Evolutionary conservation across 2,113 vertebrate species (phyloP).

Genomic region (Mustela nigripes): DNA sequence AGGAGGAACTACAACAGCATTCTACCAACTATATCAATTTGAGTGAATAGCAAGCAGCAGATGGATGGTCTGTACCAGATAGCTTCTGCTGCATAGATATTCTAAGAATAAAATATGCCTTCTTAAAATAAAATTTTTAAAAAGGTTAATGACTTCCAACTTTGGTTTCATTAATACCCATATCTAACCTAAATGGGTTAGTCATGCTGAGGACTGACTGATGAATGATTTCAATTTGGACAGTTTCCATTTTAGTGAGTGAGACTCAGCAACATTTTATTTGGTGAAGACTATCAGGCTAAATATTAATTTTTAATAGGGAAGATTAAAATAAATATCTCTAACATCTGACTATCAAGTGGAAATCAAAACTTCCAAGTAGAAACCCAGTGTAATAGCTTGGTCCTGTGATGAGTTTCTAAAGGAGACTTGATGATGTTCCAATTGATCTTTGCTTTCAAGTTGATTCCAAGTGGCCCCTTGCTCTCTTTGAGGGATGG

Average conservation of each 20-base stretch:
- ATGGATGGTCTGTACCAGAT: constrained; percentile 4
- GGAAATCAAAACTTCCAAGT: constrained; percentile 31
- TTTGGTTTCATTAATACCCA: constrained; percentile 56
- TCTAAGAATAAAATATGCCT: constrained; percentile 62
- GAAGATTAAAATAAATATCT: constrained; percentile 54
- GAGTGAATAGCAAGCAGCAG: background rate
- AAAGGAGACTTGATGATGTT: background rate
- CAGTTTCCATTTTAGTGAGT: constrained; percentile 38
- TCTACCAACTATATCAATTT: background rate
- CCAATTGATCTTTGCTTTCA: background rate
- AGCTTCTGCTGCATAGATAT: background rate
- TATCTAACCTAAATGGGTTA: constrained; percentile 50
- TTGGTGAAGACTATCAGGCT: constrained; percentile 10
- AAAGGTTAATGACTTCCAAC: constrained; percentile 55
- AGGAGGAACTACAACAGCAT: background rate
- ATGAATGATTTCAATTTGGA: constrained; percentile 53
- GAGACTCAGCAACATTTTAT: constrained; percentile 35
- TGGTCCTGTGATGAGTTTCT: background rate
- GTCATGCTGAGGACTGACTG: constrained; percentile 17
- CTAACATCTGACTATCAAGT: background rate
- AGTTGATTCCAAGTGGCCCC: background rate
- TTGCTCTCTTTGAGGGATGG: background rate
- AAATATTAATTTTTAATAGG: constrained; percentile 25
- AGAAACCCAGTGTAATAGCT: background rate
- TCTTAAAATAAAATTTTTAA: constrained; percentile 63